A percentile compares a stretch with the other conserved stretches of the same genome.
Evolutionary conservation across 2,797 vertebrate species (phyloP).

Genomic region (Pipistrellus pygmaeus): DNA sequence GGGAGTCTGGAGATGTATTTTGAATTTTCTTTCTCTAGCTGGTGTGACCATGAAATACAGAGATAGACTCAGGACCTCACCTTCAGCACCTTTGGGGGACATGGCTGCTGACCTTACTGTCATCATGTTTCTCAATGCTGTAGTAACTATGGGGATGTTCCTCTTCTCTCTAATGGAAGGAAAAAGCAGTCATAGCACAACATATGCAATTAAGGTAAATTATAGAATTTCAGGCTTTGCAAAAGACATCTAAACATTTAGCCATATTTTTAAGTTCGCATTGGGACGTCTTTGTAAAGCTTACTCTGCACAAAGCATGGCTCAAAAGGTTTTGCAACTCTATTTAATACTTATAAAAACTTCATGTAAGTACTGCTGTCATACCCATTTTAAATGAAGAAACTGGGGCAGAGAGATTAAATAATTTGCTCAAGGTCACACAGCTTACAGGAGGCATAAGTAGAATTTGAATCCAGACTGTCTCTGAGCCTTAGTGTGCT

Average conservation of each 20-base stretch:
- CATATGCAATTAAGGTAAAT: slow-evolving; percentile 54
- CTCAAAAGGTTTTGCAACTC: slow-evolving; percentile 29
- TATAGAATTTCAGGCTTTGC: background rate
- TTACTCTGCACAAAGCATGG: background rate
- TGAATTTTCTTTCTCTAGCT: background rate
- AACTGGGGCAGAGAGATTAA: slow-evolving; percentile 43
- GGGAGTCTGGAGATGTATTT: background rate
- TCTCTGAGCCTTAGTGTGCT: background rate
- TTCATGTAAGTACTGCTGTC: background rate
- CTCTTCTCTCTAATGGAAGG: slow-evolving; percentile 67
- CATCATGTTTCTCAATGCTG: background rate
- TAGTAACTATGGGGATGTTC: background rate
- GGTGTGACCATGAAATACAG: background rate
- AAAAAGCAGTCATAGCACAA: background rate
- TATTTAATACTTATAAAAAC: slow-evolving; percentile 20
- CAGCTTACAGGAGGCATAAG: background rate
- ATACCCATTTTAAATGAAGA: slow-evolving; percentile 31
- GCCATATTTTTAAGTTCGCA: slow-evolving; percentile 49
- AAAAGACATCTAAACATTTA: slow-evolving; percentile 37
- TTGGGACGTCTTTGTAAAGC: slow-evolving; percentile 22
- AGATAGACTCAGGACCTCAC: background rate
- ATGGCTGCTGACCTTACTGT: background rate
- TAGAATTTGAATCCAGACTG: background rate
- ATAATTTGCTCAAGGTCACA: slow-evolving; percentile 40
- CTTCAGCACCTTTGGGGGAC: background rate